Base-by-base conservation (phyloP, 2,888 invertebrate genomes). In the Meandrusa payeni region DNA sequence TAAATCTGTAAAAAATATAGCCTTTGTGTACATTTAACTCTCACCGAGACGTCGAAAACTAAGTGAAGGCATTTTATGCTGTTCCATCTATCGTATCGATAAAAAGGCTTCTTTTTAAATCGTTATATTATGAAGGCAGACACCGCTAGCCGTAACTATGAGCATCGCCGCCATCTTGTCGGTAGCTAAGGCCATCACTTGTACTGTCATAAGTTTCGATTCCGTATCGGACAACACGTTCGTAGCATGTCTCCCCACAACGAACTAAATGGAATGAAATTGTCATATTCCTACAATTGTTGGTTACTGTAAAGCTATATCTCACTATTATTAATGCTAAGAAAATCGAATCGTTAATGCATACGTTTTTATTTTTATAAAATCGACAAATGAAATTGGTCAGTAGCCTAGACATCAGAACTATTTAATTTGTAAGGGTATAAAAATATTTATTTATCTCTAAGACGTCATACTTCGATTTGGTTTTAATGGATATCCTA, bases 1-100 rank as follows among this genome's bases (percentile, higher is more conserved):
- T 83, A 83, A 72, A 83, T 76, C 75, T 80, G 83, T 79, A 78
- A 83, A 85, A 85, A 85, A 85, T 83, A 83, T 78, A 76, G 71
- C 69, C 66, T 75, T 70, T 71, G 64, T 73, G 68, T 76, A 76
- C 69, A 70, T 68, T 69, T 57, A 56, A 61, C 61, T 65, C 54
- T 67, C 66, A 59, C 63, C 61, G 64, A 64, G 67, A 70, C 64
- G 55, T 70, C 66, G 57, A 70, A 66, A 69, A 69, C 66, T 67
- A 67, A 66, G 67, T 64, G 72, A 73, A 65, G 67, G 80, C 76
- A 78, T 79, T 70, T 64, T 40, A 77, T 78, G 79, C 77, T 70
- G 68, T 67, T 68, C 57, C 58, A 66, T 64, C 71, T 78, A 76
- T 64, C 70, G 69, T 69, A 61, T 66, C 63, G 62, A 64, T 75